Conservation (phyloP, 1,140 invertebrate genomes). For the Plodia interpunctella region DNA sequence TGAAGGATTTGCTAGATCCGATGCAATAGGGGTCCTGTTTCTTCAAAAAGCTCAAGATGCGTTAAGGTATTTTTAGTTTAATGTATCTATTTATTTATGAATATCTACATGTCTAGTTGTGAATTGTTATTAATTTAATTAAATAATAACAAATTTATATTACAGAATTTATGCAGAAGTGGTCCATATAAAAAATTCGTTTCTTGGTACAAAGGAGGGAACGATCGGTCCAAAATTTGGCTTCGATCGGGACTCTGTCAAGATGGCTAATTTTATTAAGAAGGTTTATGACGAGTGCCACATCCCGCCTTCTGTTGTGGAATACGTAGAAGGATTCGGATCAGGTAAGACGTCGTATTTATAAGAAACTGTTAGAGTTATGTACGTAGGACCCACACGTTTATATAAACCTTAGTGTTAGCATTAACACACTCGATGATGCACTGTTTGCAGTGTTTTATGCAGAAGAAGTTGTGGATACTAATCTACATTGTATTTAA, state of each 20-base stretch:
- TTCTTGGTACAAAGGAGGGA: conserved; percentile 44
- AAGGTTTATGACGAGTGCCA: conserved; percentile 80
- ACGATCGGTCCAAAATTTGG: conserved; percentile 29
- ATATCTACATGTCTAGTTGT: too few species aligned
- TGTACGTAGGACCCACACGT: too few species aligned
- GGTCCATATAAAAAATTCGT: conserved; percentile 80
- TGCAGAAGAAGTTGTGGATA: too few species aligned
- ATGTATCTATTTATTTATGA: too few species aligned
- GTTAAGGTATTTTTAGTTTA: conserved; percentile 42
- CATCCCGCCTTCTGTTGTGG: conserved; percentile 80
- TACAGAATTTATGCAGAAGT: conserved; percentile 82
- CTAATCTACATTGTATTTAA: too few species aligned
- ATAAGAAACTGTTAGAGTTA: too few species aligned
- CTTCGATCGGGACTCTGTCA: conserved; percentile 76
- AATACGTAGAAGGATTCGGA: conserved; percentile 87
- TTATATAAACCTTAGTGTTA: too few species aligned
- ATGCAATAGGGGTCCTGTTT: conserved; percentile 85
- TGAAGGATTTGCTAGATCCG: conserved; percentile 82
- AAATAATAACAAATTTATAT: conserved; percentile 40
- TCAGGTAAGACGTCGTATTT: conserved; percentile 68
- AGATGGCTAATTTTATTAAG: conserved; percentile 77
- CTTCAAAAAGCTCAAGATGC: conserved; percentile 88
- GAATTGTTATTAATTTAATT: too few species aligned
- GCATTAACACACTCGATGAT: too few species aligned
- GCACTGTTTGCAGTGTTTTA: too few species aligned